Conservation (phyloP, 2,888 invertebrate species). For the Merodon equestris region DNA sequence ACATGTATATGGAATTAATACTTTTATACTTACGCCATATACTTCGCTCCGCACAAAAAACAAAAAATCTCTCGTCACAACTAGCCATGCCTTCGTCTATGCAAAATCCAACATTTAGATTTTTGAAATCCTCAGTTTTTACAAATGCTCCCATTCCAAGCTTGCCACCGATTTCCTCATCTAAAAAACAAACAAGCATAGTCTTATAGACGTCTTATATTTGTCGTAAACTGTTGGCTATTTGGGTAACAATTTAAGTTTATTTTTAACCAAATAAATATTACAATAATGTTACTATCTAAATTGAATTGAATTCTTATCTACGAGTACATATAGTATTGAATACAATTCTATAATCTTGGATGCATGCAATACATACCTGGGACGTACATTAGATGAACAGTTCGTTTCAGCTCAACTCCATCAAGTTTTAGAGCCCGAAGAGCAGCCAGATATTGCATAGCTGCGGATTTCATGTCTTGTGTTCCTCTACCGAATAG, state of each 20-base stretch:
- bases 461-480: conserved; percentile 92
- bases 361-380: conserved; percentile 77
- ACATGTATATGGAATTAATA: too few relatives aligned
- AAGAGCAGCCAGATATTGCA: conserved; percentile 88
- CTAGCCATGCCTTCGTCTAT: conserved; percentile 91
- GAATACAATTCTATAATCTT: too few relatives aligned
- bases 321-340: too few relatives aligned
- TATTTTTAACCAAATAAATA: neutral
- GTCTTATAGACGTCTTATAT: neutral
- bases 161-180: conserved; percentile 84
- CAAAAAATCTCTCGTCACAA: conserved; percentile 82
- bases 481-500: conserved; percentile 87
- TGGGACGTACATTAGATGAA: conserved; percentile 87
- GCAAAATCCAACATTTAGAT: conserved; percentile 87
- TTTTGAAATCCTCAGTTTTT: conserved; percentile 83
- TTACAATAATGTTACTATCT: neutral
- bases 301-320: too few relatives aligned
- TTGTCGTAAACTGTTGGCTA: too few relatives aligned
- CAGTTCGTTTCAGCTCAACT: conserved; percentile 82
- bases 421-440: conserved; percentile 82
- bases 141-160: conserved; percentile 86
- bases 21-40: conserved; percentile 83
- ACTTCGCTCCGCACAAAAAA: conserved; percentile 84
- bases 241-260: neutral
- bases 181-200: conserved; percentile 62